Evolutionary conservation across 2,113 vertebrate species (phyloP), one percentile per base, ranked within the genome.

Genomic region (Vimba vimba): DNA sequence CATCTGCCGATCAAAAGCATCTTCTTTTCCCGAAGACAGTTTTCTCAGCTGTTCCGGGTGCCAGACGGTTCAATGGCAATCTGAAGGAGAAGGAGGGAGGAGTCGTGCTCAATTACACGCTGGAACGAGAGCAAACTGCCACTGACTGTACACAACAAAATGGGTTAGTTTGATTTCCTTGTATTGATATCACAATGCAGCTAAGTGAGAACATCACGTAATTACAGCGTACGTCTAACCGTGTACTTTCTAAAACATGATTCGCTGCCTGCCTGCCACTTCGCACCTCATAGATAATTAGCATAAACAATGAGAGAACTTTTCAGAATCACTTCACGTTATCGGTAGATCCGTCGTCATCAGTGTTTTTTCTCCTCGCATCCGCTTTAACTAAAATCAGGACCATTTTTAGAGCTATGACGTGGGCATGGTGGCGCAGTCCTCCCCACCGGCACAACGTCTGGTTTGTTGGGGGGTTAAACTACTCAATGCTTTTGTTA

Each of bases 61-160:
- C 90, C 90, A 93, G 92, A 93, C 93, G 6, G 90, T 89, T 94
- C 92, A 86, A 94, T 94, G 92, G 87, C 86, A 91, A 93, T 94
- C 93, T 91, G 86, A 83, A 90, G 91, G 91, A 92, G 92, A 91
- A 84, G 80, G 81, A 79, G 79, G 83, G 83, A 79, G 88, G 86
- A 88, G 86, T 27, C 55, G 86, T 90, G 89, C 87, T 86, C 74
- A 84, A 90, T 87, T 68, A 82, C 80, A 69, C 6, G 78, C 75
- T 87, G 78, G 82, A 75, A 77, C 0, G 73, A 85, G 75, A 47
- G 77, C 52, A 81, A 25, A 83, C 30, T 19, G 66, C 30, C 66
- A 59, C 60, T 60, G 59, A 59, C 60, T 60, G 59, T 74, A 85
- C 27, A 59, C 86, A 86, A 90, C 90, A 81, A 25, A 59, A 83